Evolutionary conservation across 2,113 vertebrate species (phyloP).

Genomic region (Ursus arctos): DNA sequence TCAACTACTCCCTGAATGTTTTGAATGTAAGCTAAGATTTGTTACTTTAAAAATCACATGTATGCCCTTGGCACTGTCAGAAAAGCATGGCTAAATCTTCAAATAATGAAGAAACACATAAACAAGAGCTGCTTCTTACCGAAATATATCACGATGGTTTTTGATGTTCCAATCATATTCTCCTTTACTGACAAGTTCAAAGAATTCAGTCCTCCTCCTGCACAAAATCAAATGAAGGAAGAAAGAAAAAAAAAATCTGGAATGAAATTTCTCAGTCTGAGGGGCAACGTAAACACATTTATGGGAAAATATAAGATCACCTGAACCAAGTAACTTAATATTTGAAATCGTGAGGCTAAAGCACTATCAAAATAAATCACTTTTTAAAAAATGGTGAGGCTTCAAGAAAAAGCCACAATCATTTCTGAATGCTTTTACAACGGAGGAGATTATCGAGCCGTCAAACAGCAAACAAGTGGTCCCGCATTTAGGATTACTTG

Average conservation of each 20-base stretch:
- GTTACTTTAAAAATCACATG: background rate
- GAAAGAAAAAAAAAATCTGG: slow-evolving; percentile 28
- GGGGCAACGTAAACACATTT: slow-evolving; percentile 76
- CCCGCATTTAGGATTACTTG: background rate
- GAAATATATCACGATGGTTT: slow-evolving; percentile 96
- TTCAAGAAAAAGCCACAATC: slow-evolving; percentile 69
- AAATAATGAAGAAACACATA: slow-evolving; percentile 73
- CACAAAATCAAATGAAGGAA: slow-evolving; percentile 82
- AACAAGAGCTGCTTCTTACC: slow-evolving; percentile 88
- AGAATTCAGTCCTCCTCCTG: slow-evolving; percentile 97
- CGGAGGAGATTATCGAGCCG: slow-evolving; percentile 43
- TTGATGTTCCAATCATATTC: slow-evolving; percentile 97
- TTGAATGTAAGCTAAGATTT: background rate
- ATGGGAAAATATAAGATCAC: slow-evolving; percentile 68
- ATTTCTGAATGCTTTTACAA: slow-evolving; percentile 83
- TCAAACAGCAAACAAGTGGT: slow-evolving; percentile 55
- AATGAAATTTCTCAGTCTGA: slow-evolving; percentile 77
- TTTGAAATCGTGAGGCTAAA: slow-evolving; percentile 85
- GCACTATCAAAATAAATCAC: slow-evolving; percentile 87
- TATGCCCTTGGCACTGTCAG: background rate
- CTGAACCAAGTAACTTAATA: slow-evolving; percentile 82
- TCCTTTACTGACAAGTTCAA: slow-evolving; percentile 97
- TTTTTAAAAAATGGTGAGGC: slow-evolving; percentile 71
- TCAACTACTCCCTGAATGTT: background rate
- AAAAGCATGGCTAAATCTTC: slow-evolving; percentile 4